Percentiles rank a stretch among this genome's conserved stretches.
phyloP scores from a whole-genome alignment of 2,797 vertebrate genomes.

The Aldrovandia affinis region DNA sequence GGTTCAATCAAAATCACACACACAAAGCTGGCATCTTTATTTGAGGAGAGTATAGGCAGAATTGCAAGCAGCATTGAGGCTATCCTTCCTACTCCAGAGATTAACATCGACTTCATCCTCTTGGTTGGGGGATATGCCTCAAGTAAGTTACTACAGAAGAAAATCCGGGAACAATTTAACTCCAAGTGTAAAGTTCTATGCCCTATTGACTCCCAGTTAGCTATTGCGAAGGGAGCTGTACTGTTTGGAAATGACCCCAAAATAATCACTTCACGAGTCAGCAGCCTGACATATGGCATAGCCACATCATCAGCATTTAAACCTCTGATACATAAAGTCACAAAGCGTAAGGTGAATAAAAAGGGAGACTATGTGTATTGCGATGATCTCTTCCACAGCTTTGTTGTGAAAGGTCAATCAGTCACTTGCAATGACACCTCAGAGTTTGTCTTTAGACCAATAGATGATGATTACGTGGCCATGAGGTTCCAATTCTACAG shows the following conservation, averaged over 20 bases:
- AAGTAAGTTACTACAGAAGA: constrained; percentile 43
- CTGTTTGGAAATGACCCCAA: constrained; percentile 27
- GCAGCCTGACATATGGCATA: constrained; percentile 21
- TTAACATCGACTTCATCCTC: constrained; percentile 45
- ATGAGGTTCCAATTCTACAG: constrained; percentile 23
- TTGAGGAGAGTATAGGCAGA: constrained; percentile 34
- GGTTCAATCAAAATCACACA: constrained; percentile 50
- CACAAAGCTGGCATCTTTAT: constrained; percentile 50
- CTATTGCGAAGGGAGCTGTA: constrained; percentile 25
- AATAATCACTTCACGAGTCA: constrained; percentile 29
- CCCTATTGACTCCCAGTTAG: constrained; percentile 28
- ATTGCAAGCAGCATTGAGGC: background rate
- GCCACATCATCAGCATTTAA: constrained; percentile 1
- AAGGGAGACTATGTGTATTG: constrained; percentile 4
- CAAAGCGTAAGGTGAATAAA: background rate
- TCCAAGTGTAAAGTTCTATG: constrained; percentile 23
- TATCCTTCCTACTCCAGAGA: constrained; percentile 18
- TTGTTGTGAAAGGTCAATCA: constrained; percentile 31
- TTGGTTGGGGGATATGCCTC: constrained; percentile 55
- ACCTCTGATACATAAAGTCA: background rate
- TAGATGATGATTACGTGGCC: background rate
- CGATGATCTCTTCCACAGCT: constrained; percentile 14
- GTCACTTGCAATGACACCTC: constrained; percentile 15
- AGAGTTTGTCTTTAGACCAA: background rate
- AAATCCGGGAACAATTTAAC: constrained; percentile 30